These are phyloP conservation scores for Rissa tridactyla DNA, from an alignment of 2,113 vertebrate species.

Conservation along the genomic window DNA sequence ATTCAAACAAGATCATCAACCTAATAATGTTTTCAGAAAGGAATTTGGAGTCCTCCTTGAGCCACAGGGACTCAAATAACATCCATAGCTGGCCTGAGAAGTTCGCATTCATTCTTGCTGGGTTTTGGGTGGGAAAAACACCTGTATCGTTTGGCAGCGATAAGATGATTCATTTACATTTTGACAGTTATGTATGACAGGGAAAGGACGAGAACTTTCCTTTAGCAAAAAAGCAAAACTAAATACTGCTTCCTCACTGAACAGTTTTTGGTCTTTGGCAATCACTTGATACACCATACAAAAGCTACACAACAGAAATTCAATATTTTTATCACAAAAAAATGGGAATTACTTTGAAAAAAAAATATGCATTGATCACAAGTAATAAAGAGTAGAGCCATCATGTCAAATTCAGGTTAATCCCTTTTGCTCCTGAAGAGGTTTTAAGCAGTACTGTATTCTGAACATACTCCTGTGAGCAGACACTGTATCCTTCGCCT, in stretches of 20 bases:
- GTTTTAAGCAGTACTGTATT: neutral
- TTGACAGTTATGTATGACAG: neutral
- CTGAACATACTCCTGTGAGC: neutral
- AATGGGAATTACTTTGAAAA: neutral
- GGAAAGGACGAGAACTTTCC: neutral
- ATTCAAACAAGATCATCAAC: neutral
- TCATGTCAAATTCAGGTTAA: neutral
- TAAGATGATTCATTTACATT: neutral
- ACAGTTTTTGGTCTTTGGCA: neutral
- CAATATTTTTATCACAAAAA: neutral
- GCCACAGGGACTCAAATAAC: neutral
- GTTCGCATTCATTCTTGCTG: neutral
- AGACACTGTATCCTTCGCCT: neutral
- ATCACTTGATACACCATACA: neutral
- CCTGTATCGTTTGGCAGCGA: accelerated
- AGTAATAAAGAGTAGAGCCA: neutral
- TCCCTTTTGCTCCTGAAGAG: neutral
- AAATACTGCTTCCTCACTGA: neutral
- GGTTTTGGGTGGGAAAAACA: neutral
- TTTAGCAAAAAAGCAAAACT: neutral
- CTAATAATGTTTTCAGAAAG: neutral
- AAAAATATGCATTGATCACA: neutral
- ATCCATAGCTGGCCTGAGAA: neutral
- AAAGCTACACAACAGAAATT: neutral
- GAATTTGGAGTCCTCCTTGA: neutral